These are phyloP conservation scores for Rhincodon typus DNA, from an alignment of 2,797 vertebrate genomes.

Conservation along the genomic window DNA sequence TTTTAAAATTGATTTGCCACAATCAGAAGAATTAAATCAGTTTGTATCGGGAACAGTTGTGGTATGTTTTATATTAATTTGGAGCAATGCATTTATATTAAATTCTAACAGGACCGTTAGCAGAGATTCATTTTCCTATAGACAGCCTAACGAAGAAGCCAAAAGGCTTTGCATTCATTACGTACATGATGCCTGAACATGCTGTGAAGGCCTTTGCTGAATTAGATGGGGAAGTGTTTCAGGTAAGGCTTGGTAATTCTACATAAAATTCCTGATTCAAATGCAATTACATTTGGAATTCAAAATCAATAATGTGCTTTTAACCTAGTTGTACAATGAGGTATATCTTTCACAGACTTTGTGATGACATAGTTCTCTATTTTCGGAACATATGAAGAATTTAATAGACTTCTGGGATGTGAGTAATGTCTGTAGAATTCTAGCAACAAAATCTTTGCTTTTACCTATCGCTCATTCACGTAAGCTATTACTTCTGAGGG, in stretches of 20 bases:
- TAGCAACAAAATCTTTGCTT: background rate
- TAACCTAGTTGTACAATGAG: background rate
- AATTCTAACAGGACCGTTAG: constrained; percentile 69
- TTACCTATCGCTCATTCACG: background rate
- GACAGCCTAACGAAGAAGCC: constrained; percentile 83
- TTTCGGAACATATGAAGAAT: background rate
- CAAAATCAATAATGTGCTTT: background rate
- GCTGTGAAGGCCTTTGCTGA: constrained; percentile 75
- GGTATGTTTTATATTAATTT: background rate
- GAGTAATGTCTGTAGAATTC: background rate
- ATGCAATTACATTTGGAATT: background rate
- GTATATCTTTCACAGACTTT: background rate
- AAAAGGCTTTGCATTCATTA: constrained; percentile 91
- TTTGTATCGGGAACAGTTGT: background rate
- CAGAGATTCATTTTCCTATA: constrained; percentile 82
- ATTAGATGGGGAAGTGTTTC: constrained; percentile 86
- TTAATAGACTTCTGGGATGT: background rate
- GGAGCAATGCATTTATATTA: background rate
- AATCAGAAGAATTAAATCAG: background rate
- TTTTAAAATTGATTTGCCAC: background rate
- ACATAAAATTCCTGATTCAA: background rate
- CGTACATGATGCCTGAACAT: constrained; percentile 88
- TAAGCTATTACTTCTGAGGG: background rate
- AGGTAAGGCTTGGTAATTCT: constrained; percentile 61
- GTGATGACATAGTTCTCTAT: background rate